Evolutionary conservation across 2,797 vertebrate species (phyloP).

Genomic region (Acrossocheilus wenchowensis): DNA sequence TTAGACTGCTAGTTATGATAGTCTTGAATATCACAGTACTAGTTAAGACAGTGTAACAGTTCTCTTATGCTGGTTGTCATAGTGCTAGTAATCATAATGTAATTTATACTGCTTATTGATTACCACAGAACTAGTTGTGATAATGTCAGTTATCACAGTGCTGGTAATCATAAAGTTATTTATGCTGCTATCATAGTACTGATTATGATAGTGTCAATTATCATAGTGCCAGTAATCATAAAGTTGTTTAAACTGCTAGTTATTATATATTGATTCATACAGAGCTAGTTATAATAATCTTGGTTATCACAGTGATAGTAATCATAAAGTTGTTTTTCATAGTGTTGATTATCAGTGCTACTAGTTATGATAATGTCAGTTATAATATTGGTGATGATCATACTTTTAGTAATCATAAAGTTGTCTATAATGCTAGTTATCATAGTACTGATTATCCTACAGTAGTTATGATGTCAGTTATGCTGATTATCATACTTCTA

Average conservation of each 20-base stretch:
- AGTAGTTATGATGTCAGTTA: background rate
- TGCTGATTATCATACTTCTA: background rate
- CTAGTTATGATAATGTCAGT: background rate
- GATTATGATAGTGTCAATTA: too few species aligned
- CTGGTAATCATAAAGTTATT: background rate
- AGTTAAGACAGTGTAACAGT: too few species aligned
- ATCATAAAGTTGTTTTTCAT: too few species aligned
- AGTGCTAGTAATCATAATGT: too few species aligned
- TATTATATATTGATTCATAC: too few species aligned
- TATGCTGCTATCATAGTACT: background rate
- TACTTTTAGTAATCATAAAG: background rate
- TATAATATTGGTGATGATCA: background rate
- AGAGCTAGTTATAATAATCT: too few species aligned
- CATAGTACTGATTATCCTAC: background rate
- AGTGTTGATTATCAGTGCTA: background rate
- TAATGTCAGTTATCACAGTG: background rate
- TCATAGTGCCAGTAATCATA: too few species aligned
- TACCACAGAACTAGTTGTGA: too few species aligned
- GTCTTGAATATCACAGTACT: background rate
- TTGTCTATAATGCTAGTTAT: background rate
- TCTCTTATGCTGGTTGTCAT: background rate
- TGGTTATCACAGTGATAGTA: too few species aligned
- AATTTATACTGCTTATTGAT: too few species aligned
- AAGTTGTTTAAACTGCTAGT: too few species aligned
- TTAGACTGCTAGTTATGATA: too few species aligned